Base-by-base conservation (phyloP, 2,888 invertebrate genomes). In the Drosophila lacicola region DNA sequence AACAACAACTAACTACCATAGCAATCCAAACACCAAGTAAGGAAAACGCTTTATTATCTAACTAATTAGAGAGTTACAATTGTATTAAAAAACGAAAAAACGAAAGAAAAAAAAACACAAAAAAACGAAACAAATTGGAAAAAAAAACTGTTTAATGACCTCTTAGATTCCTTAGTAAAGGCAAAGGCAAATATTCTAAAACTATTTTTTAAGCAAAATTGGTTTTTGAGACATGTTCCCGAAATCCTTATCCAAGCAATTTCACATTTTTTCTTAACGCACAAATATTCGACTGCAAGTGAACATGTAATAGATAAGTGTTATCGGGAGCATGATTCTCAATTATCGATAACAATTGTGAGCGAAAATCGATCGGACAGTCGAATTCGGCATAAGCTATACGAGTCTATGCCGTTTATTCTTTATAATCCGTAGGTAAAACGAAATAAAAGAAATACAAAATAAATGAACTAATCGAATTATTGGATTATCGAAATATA, bases 1-100 rank as follows among this genome's bases (percentile, higher is more conserved):
- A 36, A 10, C 17, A 53, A 53, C 25, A 61, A 45, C 33, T 53
- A 34, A 60, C 63, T 56, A 51, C 50, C 55, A 77, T 53, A 45
- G 44, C 37, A 62, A 72, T 17, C 53, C 50, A 62, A 77, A 77
- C 71, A 77, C 68, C 75, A 75, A 80, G 64, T 70, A 71, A 65
- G 58, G 42, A 79, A 75, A 47, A 74, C 62, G 70, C 64, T 78
- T 74, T 74, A 74, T 55, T 60, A 65, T 56, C 37, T 47, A 37
- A 41, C 45, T 37, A 67, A 49, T 50, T 57, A 63, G 41, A 57
- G 14, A 50, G 50, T 63, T 65, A 70, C 45, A 66, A 73, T 61
- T 66, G 58, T 73, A 68, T 54, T 60, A 21, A 14, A 13, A 11
- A 36, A 17, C 6, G 1, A 17, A 8, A 45, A 39, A 19, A n/a